Conservation (phyloP, 1,140 invertebrate species). For the Conopomorpha cramerella region DNA sequence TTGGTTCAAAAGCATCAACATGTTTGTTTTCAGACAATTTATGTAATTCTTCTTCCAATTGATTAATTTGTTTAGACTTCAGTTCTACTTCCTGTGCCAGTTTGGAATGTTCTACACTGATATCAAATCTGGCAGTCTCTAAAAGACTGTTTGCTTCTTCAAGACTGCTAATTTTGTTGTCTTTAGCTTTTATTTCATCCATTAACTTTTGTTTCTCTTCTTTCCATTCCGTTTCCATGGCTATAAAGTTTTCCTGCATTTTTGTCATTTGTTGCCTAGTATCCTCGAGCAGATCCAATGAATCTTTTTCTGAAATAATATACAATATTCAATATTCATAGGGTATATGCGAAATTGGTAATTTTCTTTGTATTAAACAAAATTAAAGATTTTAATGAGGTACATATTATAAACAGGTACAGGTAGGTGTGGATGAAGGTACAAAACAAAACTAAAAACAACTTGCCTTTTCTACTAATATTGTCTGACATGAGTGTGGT, state of each 20-base stretch:
- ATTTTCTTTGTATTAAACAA: too few species aligned
- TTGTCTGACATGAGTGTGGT: conserved; percentile 78
- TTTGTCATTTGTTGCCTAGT: conserved; percentile 78
- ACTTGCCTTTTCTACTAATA: conserved; percentile 68
- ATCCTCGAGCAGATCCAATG: conserved; percentile 73
- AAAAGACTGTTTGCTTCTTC: conserved; percentile 57
- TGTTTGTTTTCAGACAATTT: conserved; percentile 14
- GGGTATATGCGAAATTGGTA: too few species aligned
- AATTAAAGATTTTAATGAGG: too few species aligned
- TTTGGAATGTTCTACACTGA: conserved; percentile 61
- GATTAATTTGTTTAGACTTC: conserved; percentile 38
- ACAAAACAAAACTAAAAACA: too few species aligned
- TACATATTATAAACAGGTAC: too few species aligned
- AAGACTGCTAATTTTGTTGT: conserved; percentile 57
- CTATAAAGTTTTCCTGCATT: conserved; percentile 78
- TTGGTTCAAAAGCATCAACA: conserved; percentile 16
- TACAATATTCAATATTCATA: too few species aligned
- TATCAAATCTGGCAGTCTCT: conserved; percentile 62
- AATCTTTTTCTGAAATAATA: conserved; percentile 65
- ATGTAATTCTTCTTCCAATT: conserved; percentile 37
- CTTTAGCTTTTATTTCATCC: conserved; percentile 61
- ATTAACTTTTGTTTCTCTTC: conserved; percentile 66
- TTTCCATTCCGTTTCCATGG: conserved; percentile 72
- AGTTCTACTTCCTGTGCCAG: conserved; percentile 61
- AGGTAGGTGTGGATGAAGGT: too few species aligned